These are phyloP conservation scores for Scaptomyza pallida DNA, from an alignment of 1,140 invertebrate species.

Conservation along the genomic window DNA sequence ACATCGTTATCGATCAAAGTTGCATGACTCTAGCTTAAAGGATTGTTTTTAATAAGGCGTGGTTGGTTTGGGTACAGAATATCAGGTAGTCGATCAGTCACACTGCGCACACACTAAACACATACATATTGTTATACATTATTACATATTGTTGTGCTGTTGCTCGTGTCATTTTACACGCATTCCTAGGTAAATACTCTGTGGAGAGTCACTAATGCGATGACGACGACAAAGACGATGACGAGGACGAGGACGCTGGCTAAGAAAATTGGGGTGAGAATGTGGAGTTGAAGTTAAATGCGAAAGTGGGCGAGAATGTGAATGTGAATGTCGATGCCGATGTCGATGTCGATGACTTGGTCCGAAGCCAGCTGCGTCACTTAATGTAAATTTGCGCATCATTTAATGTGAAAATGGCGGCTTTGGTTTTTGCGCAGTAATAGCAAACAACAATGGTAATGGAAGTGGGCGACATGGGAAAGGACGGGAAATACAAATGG, in stretches of 20 bases:
- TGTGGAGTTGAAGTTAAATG: not conserved
- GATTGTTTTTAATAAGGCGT: too few species aligned
- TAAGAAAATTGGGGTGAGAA: not conserved
- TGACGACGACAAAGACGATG: constrained; percentile 45
- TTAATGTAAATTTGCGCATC: constrained; percentile 71
- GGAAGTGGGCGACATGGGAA: not conserved
- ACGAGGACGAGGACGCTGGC: constrained; percentile 32
- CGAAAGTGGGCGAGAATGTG: not conserved
- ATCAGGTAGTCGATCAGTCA: not conserved
- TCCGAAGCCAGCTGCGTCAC: not conserved
- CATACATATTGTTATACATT: too few species aligned
- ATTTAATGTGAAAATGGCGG: constrained; percentile 56
- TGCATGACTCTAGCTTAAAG: too few species aligned
- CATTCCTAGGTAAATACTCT: constrained; percentile 79
- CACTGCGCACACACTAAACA: not conserved
- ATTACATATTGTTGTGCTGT: not conserved
- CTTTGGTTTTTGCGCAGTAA: constrained; percentile 13
- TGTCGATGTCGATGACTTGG: constrained; percentile 31
- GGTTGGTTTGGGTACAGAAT: constrained; percentile 10
- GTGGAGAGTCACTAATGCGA: constrained; percentile 71
- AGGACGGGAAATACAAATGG: constrained; percentile 6
- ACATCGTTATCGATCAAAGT: too few species aligned
- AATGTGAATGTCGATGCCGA: too few species aligned
- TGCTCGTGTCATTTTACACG: constrained; percentile 69
- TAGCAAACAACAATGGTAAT: not conserved